Percentiles rank a stretch among this genome's conserved stretches.
Conservation (phyloP, 2,797 vertebrate genomes). For the Trematomus bernacchii region DNA sequence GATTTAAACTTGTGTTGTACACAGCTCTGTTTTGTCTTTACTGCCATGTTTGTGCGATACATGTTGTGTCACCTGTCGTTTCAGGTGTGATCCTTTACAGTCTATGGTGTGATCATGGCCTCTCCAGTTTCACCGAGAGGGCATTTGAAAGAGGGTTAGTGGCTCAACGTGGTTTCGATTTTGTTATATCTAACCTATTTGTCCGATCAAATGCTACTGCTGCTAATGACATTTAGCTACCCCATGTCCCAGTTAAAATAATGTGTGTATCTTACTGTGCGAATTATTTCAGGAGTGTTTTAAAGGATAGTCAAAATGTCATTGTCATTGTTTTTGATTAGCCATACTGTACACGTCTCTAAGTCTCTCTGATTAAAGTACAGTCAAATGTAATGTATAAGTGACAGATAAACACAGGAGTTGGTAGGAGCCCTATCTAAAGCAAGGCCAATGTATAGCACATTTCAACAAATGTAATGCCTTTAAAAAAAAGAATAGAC, state of each 20-base stretch:
- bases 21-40: neutral
- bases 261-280: neutral
- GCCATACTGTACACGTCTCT: neutral
- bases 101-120: conserved; percentile 47
- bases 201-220: neutral
- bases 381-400: neutral
- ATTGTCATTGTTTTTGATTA: neutral
- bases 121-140: conserved; percentile 16
- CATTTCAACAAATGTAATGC: no score
- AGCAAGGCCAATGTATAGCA: no score
- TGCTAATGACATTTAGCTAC: neutral
- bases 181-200: neutral
- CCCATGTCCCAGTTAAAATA: neutral
- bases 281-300: neutral
- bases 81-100: conserved; percentile 19
- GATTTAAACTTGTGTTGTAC: rapidly evolving
- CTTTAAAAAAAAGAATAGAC: no score
- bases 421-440: no score
- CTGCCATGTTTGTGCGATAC: no score
- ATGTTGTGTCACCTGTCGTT: conserved; percentile 16
- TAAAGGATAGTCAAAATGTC: neutral
- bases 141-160: conserved; percentile 71
- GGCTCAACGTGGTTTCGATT: conserved; percentile 32
- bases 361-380: neutral
- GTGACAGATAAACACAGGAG: no score